Percentiles rank a stretch among this genome's conserved stretches.
Conservation (phyloP, 2,113 vertebrate species). For the Oxygymnocypris stewartii region DNA sequence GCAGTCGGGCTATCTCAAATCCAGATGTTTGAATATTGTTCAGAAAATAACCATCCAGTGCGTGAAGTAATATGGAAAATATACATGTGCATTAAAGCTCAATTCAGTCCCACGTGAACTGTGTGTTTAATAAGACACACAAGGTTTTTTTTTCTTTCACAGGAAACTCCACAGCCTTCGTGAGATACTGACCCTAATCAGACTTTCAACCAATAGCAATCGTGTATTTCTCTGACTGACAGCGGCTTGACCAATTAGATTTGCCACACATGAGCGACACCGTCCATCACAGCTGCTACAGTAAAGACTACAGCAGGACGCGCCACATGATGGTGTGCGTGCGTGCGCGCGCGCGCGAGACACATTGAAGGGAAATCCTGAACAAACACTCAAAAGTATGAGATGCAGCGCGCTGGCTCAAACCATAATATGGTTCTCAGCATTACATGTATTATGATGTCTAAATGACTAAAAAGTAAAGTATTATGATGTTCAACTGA, state of each 20-base stretch:
- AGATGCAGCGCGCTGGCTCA: background rate
- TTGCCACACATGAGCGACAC: background rate
- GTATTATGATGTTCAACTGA: background rate
- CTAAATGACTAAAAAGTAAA: too few relatives aligned
- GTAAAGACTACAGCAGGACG: slow-evolving; percentile 33
- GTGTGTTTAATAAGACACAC: background rate
- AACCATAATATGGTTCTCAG: background rate
- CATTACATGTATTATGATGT: background rate
- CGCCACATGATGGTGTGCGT: slow-evolving; percentile 17
- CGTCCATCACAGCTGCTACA: slow-evolving; percentile 24
- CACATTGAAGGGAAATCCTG: background rate
- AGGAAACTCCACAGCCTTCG: slow-evolving; percentile 25
- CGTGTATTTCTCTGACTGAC: slow-evolving; percentile 18
- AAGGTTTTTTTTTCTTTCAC: slow-evolving; percentile 3
- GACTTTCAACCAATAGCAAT: slow-evolving; percentile 11
- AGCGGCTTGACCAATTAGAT: slow-evolving; percentile 1
- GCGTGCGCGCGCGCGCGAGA: background rate
- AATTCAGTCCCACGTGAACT: background rate
- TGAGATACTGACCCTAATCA: background rate
- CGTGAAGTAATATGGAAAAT: background rate
- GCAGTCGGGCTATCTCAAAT: background rate
- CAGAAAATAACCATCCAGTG: background rate
- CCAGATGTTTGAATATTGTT: background rate
- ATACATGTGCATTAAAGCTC: background rate
- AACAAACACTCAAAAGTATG: slow-evolving; percentile 4